These are phyloP conservation scores for Chrysomallon squamiferum DNA, from an alignment of 1,140 invertebrate species.

Conservation along the genomic window DNA sequence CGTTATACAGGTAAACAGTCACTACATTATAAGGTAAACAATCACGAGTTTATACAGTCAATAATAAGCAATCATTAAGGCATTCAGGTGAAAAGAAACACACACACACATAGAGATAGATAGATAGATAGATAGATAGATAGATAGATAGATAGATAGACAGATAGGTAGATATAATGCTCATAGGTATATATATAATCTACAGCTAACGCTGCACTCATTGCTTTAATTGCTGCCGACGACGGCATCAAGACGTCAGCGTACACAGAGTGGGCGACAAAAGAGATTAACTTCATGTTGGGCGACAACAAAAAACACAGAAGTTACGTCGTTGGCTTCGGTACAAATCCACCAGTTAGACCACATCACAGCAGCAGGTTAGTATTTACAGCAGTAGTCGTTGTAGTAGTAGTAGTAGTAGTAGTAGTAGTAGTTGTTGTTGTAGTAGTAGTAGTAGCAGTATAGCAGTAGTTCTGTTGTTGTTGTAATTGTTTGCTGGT, in stretches of 20 bases:
- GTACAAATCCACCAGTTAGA: constrained; percentile 67
- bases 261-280: constrained; percentile 66
- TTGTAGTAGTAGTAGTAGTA: too few relatives aligned
- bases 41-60: too few relatives aligned
- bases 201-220: constrained; percentile 43
- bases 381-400: too few relatives aligned
- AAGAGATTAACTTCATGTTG: constrained; percentile 72
- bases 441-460: too few relatives aligned
- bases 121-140: background rate
- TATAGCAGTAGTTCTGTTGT: too few relatives aligned
- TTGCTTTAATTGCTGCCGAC: constrained; percentile 43
- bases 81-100: background rate
- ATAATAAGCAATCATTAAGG: background rate
- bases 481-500: too few relatives aligned
- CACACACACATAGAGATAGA: background rate
- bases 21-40: background rate
- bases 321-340: constrained; percentile 69
- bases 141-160: background rate
- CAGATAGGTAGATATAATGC: too few relatives aligned
- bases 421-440: too few relatives aligned
- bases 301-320: constrained; percentile 68
- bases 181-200: background rate
- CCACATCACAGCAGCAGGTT: constrained; percentile 49
- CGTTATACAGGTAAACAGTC: background rate
- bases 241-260: constrained; percentile 27